These are phyloP conservation scores for Solenopsis fugax DNA, from an alignment of 1,140 invertebrate species.

Conservation along the genomic window DNA sequence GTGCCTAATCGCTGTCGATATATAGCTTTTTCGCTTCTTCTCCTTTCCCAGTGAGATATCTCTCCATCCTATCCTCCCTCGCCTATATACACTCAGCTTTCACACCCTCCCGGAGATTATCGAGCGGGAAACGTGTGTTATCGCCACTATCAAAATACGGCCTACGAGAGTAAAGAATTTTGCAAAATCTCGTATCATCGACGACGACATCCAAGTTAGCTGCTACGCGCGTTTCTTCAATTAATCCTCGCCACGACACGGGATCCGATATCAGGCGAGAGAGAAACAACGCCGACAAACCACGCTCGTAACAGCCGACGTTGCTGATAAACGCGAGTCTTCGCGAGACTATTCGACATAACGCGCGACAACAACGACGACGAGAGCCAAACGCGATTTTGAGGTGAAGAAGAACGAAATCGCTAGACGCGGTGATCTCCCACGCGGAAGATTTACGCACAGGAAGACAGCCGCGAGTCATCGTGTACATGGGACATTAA, in stretches of 20 bases:
- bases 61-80: background rate
- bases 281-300: conserved; percentile 40
- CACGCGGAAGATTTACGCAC: conserved; percentile 38
- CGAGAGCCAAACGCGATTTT: background rate
- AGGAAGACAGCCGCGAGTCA: conserved; percentile 49
- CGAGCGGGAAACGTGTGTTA: conserved; percentile 25
- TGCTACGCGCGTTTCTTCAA: conserved; percentile 20
- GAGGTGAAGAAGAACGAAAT: conserved; percentile 15
- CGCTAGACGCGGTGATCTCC: conserved; percentile 14
- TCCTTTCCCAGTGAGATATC: conserved; percentile 21
- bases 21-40: conserved; percentile 52
- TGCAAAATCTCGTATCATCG: conserved; percentile 25
- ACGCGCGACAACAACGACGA: conserved; percentile 28
- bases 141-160: conserved; percentile 1
- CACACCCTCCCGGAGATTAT: conserved; percentile 23
- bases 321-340: conserved; percentile 62
- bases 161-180: conserved; percentile 28
- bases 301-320: conserved; percentile 60
- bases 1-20: conserved; percentile 66
- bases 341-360: conserved; percentile 30
- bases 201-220: conserved; percentile 21
- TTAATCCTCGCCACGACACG: conserved; percentile 24
- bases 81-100: background rate
- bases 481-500: conserved; percentile 69
- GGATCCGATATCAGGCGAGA: conserved; percentile 57